Conservation (phyloP, 2,888 invertebrate genomes). For the Malthinus seriepunctatus region DNA sequence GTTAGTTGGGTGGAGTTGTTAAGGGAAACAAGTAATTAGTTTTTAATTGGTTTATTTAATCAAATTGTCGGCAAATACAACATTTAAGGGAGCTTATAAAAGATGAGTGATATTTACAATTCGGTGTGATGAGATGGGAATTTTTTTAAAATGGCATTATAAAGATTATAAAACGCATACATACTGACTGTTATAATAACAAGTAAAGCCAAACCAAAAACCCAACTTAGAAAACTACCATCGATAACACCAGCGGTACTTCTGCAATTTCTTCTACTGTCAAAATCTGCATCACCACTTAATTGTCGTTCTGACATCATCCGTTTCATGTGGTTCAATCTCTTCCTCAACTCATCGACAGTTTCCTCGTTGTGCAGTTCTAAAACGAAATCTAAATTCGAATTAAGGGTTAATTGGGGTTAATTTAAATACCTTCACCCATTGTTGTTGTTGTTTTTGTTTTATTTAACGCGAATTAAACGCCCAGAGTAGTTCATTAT, state of each 20-base stretch:
- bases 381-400: not conserved
- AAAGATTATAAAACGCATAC: conserved; percentile 84
- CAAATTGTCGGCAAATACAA: too few species aligned
- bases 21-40: too few species aligned
- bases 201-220: conserved; percentile 76
- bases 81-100: not conserved
- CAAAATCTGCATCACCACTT: conserved; percentile 54
- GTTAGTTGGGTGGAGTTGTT: too few species aligned
- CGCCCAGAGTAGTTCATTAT: conserved; percentile 5
- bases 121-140: conserved; percentile 82
- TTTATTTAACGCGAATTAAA: conserved; percentile 1
- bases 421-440: conserved; percentile 14
- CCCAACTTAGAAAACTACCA: conserved; percentile 80
- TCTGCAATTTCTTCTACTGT: conserved; percentile 44
- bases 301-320: conserved; percentile 76
- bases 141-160: conserved; percentile 78
- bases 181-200: conserved; percentile 81
- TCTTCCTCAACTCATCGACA: conserved; percentile 78
- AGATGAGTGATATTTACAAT: conserved; percentile 58
- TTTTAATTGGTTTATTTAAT: too few species aligned
- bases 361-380: conserved; percentile 61
- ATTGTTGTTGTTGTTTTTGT: conserved; percentile 5
- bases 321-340: conserved; percentile 78
- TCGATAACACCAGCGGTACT: conserved; percentile 69
- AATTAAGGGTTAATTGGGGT: not conserved